Evolutionary conservation across 2,888 invertebrate species (phyloP).

Genomic region (Aquatica leii): DNA sequence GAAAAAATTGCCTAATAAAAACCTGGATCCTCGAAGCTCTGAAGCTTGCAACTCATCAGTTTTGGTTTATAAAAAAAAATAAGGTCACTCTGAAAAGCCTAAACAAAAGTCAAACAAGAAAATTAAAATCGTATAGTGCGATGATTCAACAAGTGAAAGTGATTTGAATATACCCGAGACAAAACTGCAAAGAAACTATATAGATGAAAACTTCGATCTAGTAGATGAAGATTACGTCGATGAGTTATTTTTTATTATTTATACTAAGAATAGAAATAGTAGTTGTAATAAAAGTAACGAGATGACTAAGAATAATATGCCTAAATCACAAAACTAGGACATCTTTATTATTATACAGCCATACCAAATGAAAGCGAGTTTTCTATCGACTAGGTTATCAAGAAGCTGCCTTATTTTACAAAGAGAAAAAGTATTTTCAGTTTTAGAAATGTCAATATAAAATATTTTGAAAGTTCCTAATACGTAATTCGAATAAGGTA

Average conservation of each 20-base stretch:
- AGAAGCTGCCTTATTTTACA: neutral
- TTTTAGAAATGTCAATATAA: neutral
- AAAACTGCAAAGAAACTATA: neutral
- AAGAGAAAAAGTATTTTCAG: neutral
- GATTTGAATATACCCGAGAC: neutral
- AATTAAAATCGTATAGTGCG: neutral
- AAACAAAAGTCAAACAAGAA: neutral
- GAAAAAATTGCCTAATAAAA: neutral
- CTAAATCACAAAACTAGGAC: neutral
- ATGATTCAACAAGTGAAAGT: neutral
- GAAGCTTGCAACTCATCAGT: neutral
- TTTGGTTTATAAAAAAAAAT: neutral
- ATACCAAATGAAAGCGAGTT: conserved; percentile 3
- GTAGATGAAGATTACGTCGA: neutral
- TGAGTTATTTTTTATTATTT: too few relatives aligned
- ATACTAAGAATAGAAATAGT: neutral
- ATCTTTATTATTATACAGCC: neutral
- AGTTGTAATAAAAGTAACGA: neutral
- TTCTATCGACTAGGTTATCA: too few relatives aligned
- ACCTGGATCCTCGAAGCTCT: neutral
- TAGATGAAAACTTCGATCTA: neutral
- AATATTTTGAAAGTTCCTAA: conserved; percentile 1
- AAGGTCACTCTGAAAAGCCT: neutral
- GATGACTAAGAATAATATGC: neutral
- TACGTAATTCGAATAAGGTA: neutral